Evolutionary conservation across 2,113 vertebrate species (phyloP), one percentile per base, ranked within the genome.

Genomic region (Xerus inauris): DNA sequence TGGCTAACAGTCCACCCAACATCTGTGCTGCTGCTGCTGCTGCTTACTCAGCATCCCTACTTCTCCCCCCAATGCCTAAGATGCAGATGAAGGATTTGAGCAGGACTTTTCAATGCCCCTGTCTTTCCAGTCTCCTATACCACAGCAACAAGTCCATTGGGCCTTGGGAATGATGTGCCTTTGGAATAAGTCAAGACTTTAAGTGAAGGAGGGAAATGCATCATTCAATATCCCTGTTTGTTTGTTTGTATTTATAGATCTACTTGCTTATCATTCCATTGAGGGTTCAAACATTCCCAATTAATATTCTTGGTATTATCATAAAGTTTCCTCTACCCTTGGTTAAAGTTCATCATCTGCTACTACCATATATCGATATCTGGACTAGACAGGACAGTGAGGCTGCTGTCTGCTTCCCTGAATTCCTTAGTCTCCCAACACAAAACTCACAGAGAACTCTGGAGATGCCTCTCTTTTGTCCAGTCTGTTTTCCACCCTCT

Each of bases 241-340:
- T 76, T 79, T 71, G 45, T 47, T 96, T 96, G 54, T 22, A 75
- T 90, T 91, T 64, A 64, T 83, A 19, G 64, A 79, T 54, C 19
- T 62, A 79, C n/a, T 19, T 51, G 38, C 26, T 94, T 94, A 86
- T 69, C 17, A 81, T 83, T 92, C 35, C 71, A 87, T 28, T 67
- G 17, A 96, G 76, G 28, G 35, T 62, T 96, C 51, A 40, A 87
- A 87, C 73, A 85, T 72, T 54, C 17, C 40, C 28, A 80, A 57
- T 6, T 14, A 71, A 87, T 59, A 65, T 22, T 89, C 91, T 28
- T 40, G 9, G 40, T 64, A 32, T 35, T 89, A 22, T n/a, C 40
- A n/a, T 75, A 42, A 94, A 95, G 65, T 30, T 47, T 95, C 73
- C 16, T 92, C 80, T 94, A 49, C 45, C n/a, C 67, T 16, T 35